Base-by-base conservation (phyloP, 2,113 vertebrate genomes). In the Uria lomvia region DNA sequence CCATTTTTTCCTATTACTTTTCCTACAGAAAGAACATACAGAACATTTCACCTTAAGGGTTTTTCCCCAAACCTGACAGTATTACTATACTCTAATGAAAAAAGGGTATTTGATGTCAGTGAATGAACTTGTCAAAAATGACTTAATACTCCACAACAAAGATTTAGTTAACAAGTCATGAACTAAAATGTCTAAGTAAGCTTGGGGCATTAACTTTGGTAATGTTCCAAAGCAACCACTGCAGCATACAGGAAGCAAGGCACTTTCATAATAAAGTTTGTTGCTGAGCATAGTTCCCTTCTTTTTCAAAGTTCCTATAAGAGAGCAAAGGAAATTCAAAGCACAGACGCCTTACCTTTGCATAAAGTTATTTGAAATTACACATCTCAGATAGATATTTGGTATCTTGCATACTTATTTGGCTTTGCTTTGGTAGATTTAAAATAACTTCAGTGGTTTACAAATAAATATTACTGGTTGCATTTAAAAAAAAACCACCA, bases 1-100 rank as follows among this genome's bases (percentile, higher is more conserved):
- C 99, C 99, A 89, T 99, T 99, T 98, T 99, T 99, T 94, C 99
- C 99, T 93, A 99, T 99, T 93, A 99, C 99, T 98, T 99, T 99
- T 89, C 99, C 99, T 99, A 81, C 34, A 87, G 81, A 92, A 93
- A 97, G 56, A 96, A 97, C 91, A 94, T 2, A 96, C 2, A 93
- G 23, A 95, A 93, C 47, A 96, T 73, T 91, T 4, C 15, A 58
- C 4, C 9, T 42, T 90, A 80, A 91, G 42, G 19, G 21, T 34
- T 59, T 90, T 78, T 18, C 10, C 20, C 29, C 29, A 80, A 70
- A 74, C 19, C 27, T 32, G 6, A 32, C 15, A 68, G 10, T 16
- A 81, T 9, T 68, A 27, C 27, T 62, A 7, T 9, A 53, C 3
- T 49, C 3, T 18, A 67, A 59, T 55, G 47, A 74, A 68, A 74